Base-by-base conservation (phyloP, 1,140 invertebrate species). In the Drosophila arizonae region DNA sequence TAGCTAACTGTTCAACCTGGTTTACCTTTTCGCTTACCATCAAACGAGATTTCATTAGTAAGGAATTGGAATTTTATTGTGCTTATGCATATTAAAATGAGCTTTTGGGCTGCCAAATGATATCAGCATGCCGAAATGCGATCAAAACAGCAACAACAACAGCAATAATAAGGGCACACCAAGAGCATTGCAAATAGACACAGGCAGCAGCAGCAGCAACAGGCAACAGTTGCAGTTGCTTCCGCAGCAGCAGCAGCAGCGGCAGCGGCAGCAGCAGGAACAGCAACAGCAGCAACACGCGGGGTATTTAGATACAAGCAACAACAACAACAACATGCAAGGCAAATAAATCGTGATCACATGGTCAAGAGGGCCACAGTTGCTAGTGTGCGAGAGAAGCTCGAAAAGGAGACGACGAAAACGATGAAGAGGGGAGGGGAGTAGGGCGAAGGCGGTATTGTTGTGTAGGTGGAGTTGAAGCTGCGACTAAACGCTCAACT, bases 311-410 rank as follows among this genome's bases (percentile, higher is more conserved):
- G 72, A 76, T 74, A 70, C 76, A 87, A 82, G 77, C 28, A 30
- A 72, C 39, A 80, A 62, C 66, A 76, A 69, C 79, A 82, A 81
- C 58, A 69, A 24, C 65, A 52, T 77, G 74, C 46, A 75, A 57
- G 84, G 77, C 76, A 90, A 90, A 91, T 91, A 91, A 91, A 91
- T 91, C 90, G 90, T 91, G 90, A 91, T 91, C 90, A 91, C 79
- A 85, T 91, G 90, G 86, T 90, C 86, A 91, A 90, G 80, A 90
- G 80, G 85, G 73, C 76, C 63, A 63, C 62, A 43, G 17, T 28
- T 61, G 15, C 51, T 45, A 41, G 46, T 58, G 26, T 33, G 33
- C 43, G 43, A 45, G 13, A 17, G 6, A 15, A 15, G 43, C 43
- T 6, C n/a, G 24, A 30, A 51, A 69, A 46, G 43, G 55, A 61